Base-by-base conservation (phyloP, 2,888 invertebrate species). In the Vandiemenella viatica region DNA sequence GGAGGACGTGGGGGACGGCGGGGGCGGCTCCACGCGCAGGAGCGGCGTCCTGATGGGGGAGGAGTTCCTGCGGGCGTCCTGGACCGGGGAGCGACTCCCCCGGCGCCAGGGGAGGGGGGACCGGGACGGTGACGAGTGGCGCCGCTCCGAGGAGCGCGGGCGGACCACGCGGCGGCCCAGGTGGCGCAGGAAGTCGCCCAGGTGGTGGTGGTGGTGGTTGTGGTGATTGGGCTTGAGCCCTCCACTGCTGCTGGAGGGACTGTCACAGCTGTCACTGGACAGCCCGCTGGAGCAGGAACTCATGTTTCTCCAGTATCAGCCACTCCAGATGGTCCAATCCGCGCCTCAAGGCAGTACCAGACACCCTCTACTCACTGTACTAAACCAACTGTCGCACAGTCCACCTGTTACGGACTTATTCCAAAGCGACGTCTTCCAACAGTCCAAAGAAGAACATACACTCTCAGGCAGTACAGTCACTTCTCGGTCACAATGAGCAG, bases 111-210 rank as follows among this genome's bases (percentile, higher is more conserved):
- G 19, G 43, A 22, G 22, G 41, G 48, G 37, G 38, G 32, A 32
- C 2, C 32, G 32, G 13, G 32, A 10, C 13, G 32, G 32, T 10
- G 32, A 32, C 32, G 32, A 32, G 32, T 32, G 32, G 13, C 32
- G 32, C 4, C 32, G 10, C 32, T 32, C 32, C 4, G 32, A 10
- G 13, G 32, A 32, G 37, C 23, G 22, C 43, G 48, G 37, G 38
- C 16, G 42, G 32, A 37, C 43, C n/a, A n/a, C 17, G 32, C 38
- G 18, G 61, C 83, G 81, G 19, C 83, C 78, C 57, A 85, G 82
- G 58, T 81, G 79, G 56, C 80, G 73, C 45, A 86, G 77, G 64
- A 86, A 66, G 60, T 85, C 85, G 60, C 84, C 83, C 58, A 86
- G 77, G 64, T 82, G 78, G 60, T 76, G 77, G 60, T 77, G 77